Evolutionary conservation across 2,797 vertebrate species (phyloP).

Genomic region (Alauda arvensis): DNA sequence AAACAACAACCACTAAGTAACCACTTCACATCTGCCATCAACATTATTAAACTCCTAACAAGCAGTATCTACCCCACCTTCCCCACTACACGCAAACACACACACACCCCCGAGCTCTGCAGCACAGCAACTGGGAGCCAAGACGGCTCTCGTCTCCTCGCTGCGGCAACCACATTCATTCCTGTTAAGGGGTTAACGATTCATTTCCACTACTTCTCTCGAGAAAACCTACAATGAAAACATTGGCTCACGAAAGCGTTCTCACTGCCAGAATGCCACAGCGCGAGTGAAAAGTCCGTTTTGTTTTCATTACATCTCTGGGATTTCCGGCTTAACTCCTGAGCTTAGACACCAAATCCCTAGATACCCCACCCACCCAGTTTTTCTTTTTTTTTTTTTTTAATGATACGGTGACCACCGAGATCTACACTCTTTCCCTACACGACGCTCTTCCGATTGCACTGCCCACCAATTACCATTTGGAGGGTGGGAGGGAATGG

Average conservation of each 20-base stretch:
- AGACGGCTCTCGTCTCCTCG: neutral
- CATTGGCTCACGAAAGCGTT: slow-evolving; percentile 69
- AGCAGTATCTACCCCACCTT: slow-evolving; percentile 33
- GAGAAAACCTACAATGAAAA: slow-evolving; percentile 76
- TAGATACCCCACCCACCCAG: slow-evolving; percentile 65
- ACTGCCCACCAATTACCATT: slow-evolving; percentile 25
- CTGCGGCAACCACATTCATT: slow-evolving; percentile 61
- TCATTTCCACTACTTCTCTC: slow-evolving; percentile 74
- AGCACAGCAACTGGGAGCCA: slow-evolving; percentile 25
- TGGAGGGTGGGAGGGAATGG: slow-evolving; percentile 1
- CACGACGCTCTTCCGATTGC: no score
- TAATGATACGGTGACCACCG: no score
- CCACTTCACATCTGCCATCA: slow-evolving; percentile 61
- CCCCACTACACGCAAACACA: slow-evolving; percentile 32
- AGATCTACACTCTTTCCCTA: no score
- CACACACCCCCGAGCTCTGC: slow-evolving; percentile 41
- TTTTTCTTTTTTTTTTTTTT: neutral
- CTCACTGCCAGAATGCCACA: slow-evolving; percentile 74
- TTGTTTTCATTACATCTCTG: slow-evolving; percentile 76
- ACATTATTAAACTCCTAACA: slow-evolving; percentile 59
- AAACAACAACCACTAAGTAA: slow-evolving; percentile 56
- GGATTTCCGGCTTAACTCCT: slow-evolving; percentile 76
- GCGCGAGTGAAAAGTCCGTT: slow-evolving; percentile 73
- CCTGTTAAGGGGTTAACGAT: slow-evolving; percentile 73
- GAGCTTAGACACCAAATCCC: slow-evolving; percentile 72